phyloP scores from a whole-genome alignment of 2,888 invertebrate genomes.

The Meliscaeva auricollis region DNA sequence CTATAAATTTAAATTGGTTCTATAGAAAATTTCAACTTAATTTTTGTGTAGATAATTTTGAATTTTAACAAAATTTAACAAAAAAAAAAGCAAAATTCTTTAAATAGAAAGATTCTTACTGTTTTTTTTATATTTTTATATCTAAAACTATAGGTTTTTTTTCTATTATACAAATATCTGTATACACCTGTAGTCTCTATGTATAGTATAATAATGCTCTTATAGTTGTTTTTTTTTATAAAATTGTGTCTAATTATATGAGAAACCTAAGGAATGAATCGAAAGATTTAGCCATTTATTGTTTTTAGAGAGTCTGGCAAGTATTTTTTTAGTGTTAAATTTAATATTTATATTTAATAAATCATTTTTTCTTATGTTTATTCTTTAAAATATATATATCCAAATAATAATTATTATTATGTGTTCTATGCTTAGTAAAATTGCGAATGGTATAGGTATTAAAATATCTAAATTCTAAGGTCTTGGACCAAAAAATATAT shows the following conservation, averaged over 20 bases:
- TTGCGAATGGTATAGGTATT: slow-evolving; percentile 1
- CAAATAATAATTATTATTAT: background rate
- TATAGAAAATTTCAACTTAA: background rate
- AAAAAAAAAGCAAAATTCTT: background rate
- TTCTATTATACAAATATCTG: slow-evolving; percentile 12
- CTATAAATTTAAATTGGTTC: background rate
- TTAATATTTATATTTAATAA: background rate
- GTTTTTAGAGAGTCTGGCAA: slow-evolving; percentile 20
- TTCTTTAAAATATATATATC: background rate
- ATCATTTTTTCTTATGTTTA: too few relatives aligned
- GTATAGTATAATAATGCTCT: background rate
- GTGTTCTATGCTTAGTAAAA: background rate
- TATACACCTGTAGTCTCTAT: background rate
- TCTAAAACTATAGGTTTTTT: background rate
- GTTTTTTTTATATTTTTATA: background rate
- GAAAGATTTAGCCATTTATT: slow-evolving; percentile 41
- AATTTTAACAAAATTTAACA: too few relatives aligned
- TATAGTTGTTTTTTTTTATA: background rate
- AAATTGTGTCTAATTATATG: slow-evolving; percentile 42
- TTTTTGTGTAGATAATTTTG: background rate
- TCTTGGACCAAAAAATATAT: slow-evolving; percentile 13
- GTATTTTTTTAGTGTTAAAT: background rate
- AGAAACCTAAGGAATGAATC: slow-evolving; percentile 42
- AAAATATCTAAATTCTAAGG: slow-evolving; percentile 21
- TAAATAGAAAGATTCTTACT: background rate